A percentile compares a stretch with the other conserved stretches of the same genome.
phyloP scores from a whole-genome alignment of 1,140 invertebrate species.

The Drosophila oshimai region DNA sequence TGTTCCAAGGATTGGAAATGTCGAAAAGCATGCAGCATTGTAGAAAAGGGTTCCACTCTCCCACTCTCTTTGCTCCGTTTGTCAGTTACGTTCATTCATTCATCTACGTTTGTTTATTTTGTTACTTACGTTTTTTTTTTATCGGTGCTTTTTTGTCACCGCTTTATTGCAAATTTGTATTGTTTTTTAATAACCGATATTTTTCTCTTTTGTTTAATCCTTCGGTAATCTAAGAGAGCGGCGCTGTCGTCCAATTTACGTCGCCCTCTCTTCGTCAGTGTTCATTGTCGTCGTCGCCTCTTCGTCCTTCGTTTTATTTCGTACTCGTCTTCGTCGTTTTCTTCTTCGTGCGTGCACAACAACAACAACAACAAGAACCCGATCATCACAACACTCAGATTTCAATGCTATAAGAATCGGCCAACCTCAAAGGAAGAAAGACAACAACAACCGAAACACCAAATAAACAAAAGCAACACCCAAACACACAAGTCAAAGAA shows the following conservation, averaged over 20 bases:
- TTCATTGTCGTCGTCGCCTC: conserved; percentile 37
- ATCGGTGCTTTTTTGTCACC: not conserved
- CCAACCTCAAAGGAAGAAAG: conserved; percentile 25
- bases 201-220: not conserved
- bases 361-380: conserved; percentile 23
- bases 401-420: conserved; percentile 35
- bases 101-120: not conserved
- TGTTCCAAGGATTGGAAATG: too few relatives aligned
- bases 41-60: too few relatives aligned
- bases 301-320: conserved; percentile 56
- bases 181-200: not conserved
- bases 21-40: too few relatives aligned
- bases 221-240: conserved; percentile 6
- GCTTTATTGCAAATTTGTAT: not conserved
- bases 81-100: conserved; percentile 3
- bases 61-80: conserved; percentile 6
- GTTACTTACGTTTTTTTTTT: not conserved
- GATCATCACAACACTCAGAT: conserved; percentile 28
- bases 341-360: too few relatives aligned
- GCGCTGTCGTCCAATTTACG: conserved; percentile 24
- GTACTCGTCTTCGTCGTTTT: too few relatives aligned
- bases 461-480: conserved; percentile 3
- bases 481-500: conserved; percentile 19
- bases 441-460: conserved; percentile 4
- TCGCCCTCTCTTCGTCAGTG: conserved; percentile 32